Percentiles rank a stretch among this genome's conserved stretches.
phyloP scores from a whole-genome alignment of 2,113 vertebrate genomes.

The Centropristis striata region DNA sequence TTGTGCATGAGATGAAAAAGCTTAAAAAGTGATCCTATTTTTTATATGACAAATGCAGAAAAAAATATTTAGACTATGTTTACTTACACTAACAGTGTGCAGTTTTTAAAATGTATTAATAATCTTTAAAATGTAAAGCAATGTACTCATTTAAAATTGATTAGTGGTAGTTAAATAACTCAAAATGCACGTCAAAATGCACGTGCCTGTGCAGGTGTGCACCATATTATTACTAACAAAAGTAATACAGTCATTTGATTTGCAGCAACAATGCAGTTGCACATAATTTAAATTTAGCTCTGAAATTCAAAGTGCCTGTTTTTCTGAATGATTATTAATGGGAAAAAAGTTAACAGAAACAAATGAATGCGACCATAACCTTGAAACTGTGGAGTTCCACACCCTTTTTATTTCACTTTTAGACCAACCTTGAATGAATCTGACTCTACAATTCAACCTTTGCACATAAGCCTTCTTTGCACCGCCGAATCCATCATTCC shows the following conservation, averaged over 20 bases:
- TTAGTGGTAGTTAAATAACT: too few relatives aligned
- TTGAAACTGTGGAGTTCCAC: conserved; percentile 60
- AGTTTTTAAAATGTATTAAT: too few relatives aligned
- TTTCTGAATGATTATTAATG: conserved; percentile 17
- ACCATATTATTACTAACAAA: not conserved
- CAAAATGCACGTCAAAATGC: too few relatives aligned
- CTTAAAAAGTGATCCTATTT: too few relatives aligned
- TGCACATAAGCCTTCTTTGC: conserved; percentile 52
- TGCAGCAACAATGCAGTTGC: not conserved
- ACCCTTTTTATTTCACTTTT: conserved; percentile 71
- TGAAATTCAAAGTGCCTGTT: conserved; percentile 4
- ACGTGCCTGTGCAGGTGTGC: not conserved
- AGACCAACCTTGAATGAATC: conserved; percentile 74
- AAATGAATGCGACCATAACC: conserved; percentile 59
- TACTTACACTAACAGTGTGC: too few relatives aligned
- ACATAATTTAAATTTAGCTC: not conserved
- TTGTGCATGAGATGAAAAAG: too few relatives aligned
- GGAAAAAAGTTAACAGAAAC: not conserved
- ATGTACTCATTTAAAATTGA: too few relatives aligned
- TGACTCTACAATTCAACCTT: conserved; percentile 57
- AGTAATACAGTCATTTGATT: not conserved
- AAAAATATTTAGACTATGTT: too few relatives aligned
- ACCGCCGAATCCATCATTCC: conserved; percentile 69
- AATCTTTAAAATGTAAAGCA: too few relatives aligned
- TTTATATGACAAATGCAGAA: too few relatives aligned